Conservation (phyloP, 2,888 invertebrate species). For the Meta bourneti region DNA sequence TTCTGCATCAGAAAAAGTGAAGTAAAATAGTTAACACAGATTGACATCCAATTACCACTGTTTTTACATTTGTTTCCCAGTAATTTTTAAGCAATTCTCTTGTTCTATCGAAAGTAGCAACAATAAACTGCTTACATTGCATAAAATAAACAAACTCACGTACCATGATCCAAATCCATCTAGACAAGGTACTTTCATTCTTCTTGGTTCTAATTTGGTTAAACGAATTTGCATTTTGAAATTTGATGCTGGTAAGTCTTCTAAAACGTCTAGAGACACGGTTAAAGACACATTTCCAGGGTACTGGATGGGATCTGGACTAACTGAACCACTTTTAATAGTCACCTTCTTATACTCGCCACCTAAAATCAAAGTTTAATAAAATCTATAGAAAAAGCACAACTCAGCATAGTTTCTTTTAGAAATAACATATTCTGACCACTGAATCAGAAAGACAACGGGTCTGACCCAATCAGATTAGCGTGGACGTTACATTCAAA, state of each 20-base stretch:
- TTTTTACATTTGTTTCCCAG: no score
- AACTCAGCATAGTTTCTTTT: background rate
- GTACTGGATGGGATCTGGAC: conserved; percentile 63
- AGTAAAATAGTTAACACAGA: no score
- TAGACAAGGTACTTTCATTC: conserved; percentile 58
- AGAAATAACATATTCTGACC: background rate
- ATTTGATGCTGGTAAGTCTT: conserved; percentile 50
- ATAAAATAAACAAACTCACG: no score
- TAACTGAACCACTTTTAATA: conserved; percentile 28
- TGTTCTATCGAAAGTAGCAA: no score
- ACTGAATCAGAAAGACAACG: background rate
- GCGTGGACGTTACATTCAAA: no score
- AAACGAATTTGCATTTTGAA: conserved; percentile 37
- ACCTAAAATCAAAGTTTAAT: conserved; percentile 20
- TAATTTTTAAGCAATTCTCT: no score
- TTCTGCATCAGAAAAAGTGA: no score
- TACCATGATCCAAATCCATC: conserved; percentile 68
- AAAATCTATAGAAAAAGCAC: background rate
- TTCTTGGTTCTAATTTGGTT: conserved; percentile 46
- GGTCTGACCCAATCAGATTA: background rate
- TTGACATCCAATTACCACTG: no score
- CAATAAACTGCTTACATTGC: no score
- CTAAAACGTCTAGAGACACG: conserved; percentile 17
- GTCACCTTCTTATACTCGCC: conserved; percentile 31
- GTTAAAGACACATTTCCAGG: conserved; percentile 60